Evolutionary conservation across 1,140 invertebrate species (phyloP), one percentile per base, ranked within the genome.

Genomic region (Olivierus martensii): DNA sequence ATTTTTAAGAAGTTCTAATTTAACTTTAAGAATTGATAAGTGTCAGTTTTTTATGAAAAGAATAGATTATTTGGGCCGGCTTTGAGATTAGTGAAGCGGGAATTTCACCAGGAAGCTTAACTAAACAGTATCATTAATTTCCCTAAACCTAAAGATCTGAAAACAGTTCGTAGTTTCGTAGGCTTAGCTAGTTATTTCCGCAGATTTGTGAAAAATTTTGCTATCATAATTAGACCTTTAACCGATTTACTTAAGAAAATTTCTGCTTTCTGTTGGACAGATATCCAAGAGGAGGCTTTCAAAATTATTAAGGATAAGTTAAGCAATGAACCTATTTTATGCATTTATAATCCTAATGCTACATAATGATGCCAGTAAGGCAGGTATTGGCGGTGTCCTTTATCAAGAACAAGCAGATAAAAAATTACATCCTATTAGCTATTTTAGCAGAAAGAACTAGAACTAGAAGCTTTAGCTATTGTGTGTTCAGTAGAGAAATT

Each of bases 171-270:
- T 7, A 46, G 35, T 46, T 52, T 46, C 36, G 15, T 51, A 11
- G 41, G 41, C 17, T 28, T 39, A 17, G 38, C 66, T 2, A 62
- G 63, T 28, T 76, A 69, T 59, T 75, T 74, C 59, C 56, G 65
- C 3, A 62, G 63, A 42, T 75, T 75, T 52, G 61, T 72, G 14
- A 62, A 57, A 39, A 39, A 39, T 4, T 64, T 68, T 18, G 63
- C 69, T 2, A 47, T 54, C 12, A 53, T 69, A 15, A 55, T 66
- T 21, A 34, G 22, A 38, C 53, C 58, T 5, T 15, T 60, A 2
- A 45, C 15, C 37, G n/a, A 52, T 19, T 47, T 70, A 36, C 48
- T 66, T 15, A 62, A 57, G 36, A 59, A 64, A 41, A 42, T 15
- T 17, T 4, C 6, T 5, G 6, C 11, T 14, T 51, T 51, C 28